A percentile compares a stretch with the other conserved stretches of the same genome.
These are phyloP conservation scores for Trachymyrmex cornetzi DNA, from an alignment of 1,140 invertebrate species.

Conservation along the genomic window DNA sequence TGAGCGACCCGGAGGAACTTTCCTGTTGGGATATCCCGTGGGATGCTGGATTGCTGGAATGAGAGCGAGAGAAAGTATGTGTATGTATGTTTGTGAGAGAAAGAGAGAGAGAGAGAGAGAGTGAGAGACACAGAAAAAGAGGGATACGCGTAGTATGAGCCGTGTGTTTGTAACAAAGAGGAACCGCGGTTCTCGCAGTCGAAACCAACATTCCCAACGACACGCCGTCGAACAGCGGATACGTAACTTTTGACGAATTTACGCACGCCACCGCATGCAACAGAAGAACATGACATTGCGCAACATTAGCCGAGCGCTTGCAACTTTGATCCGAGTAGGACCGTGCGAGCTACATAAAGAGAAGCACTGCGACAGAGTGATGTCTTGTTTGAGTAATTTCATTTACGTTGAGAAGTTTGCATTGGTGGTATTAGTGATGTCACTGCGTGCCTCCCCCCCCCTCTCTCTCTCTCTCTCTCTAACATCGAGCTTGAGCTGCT, in stretches of 20 bases:
- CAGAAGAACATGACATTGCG: constrained; percentile 52
- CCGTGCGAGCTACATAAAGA: constrained; percentile 43
- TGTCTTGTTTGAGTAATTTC: constrained; percentile 63
- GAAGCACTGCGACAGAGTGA: constrained; percentile 27
- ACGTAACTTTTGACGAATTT: constrained; percentile 72
- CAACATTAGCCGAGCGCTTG: constrained; percentile 49
- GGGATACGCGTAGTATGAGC: background rate
- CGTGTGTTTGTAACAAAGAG: constrained; percentile 38
- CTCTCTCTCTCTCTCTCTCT: background rate
- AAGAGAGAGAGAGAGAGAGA: background rate
- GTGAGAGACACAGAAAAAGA: background rate
- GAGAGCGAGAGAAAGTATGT: background rate
- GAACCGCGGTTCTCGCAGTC: constrained; percentile 12
- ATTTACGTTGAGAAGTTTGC: constrained; percentile 62
- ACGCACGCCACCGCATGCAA: background rate
- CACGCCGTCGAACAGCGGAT: background rate
- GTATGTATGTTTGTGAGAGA: too few relatives aligned
- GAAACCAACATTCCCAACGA: constrained; percentile 47
- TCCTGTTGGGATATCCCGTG: constrained; percentile 18
- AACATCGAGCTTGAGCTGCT: background rate
- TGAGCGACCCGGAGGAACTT: constrained; percentile 69
- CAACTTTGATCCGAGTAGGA: constrained; percentile 54
- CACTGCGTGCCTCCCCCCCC: background rate
- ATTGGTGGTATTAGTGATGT: constrained; percentile 45
- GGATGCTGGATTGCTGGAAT: background rate